Evolutionary conservation across 2,888 invertebrate species (phyloP), one percentile per base, ranked within the genome.

Genomic region (Rhaphigaster nebulosa): DNA sequence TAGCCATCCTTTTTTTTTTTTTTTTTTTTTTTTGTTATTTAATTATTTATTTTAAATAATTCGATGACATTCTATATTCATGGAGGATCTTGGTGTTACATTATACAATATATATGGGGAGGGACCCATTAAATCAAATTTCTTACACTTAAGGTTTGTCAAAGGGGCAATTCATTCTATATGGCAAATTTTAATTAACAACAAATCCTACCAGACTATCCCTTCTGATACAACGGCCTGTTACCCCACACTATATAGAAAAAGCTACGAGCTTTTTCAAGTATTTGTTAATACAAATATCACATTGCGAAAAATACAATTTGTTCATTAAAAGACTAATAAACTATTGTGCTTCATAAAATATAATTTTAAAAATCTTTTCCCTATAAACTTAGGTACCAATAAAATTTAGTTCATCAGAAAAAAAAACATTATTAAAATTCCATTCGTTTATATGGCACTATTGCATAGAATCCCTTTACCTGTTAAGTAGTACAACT

Each of bases 301-400:
- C 92, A 91, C 92, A 91, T 90, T 90, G 91, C 91, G 91, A 91
- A 92, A 91, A 91, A 91, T 92, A 91, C 76, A 87, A 87, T 90
- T 91, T 91, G 89, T 91, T 90, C 91, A 80, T 87, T 90, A 90
- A 65, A 90, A 76, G 54, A 54, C 90, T 90, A 91, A 90, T 80
- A 91, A 88, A 90, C 91, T 91, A 91, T 91, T 91, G 91, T 90
- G 90, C 87, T 65, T 91, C 91, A 91, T 91, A 91, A 91, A 91
- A 90, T 92, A 92, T 92, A 91, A 90, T 70, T 91, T 90, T 91
- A 54, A 88, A 88, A 89, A 60, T 70, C n/a, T 88, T 88, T 87
- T 90, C n/a, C 76, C 56, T 60, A 90, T 56, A 52, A 88, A 87
- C 88, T 80, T 88, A 80, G 87, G 54, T 76, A 65, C 34, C 87